Conservation (phyloP, 2,113 vertebrate genomes). For the Platysternon megacephalum region DNA sequence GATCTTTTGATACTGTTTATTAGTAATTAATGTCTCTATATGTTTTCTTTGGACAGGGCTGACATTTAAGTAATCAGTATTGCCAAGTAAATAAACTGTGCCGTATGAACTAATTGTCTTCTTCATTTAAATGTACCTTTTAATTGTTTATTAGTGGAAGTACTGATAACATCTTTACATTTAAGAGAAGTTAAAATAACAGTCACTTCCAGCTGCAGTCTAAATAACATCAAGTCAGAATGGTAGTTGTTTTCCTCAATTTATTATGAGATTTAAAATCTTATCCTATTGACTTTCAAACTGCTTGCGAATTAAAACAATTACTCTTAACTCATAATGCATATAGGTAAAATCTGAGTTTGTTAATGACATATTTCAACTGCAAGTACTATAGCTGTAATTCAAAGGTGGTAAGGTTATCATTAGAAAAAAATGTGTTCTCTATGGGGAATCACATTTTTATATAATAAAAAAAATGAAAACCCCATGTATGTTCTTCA, state of each 20-base stretch:
- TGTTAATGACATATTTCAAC: background rate
- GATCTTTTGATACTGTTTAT: conserved; percentile 74
- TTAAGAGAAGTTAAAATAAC: conserved; percentile 54
- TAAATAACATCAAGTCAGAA: conserved; percentile 16
- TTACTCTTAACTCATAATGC: background rate
- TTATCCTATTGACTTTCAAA: background rate
- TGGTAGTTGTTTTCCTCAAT: conserved; percentile 57
- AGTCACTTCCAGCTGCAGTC: conserved; percentile 43
- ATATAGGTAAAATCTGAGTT: background rate
- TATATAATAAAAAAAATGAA: conserved; percentile 5
- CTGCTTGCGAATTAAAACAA: background rate
- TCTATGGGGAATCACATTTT: background rate
- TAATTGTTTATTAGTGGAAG: conserved; percentile 66
- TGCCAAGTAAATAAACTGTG: conserved; percentile 68
- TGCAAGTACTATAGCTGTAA: background rate
- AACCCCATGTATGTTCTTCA: background rate
- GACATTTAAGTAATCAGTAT: conserved; percentile 63
- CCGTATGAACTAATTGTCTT: conserved; percentile 73
- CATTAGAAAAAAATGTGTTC: conserved; percentile 7
- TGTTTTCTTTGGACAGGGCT: conserved; percentile 67
- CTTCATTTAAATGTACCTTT: conserved; percentile 72
- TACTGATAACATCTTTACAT: conserved; percentile 56
- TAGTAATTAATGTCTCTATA: conserved; percentile 64
- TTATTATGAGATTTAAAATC: background rate
- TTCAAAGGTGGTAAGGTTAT: background rate